Base-by-base conservation (phyloP, 1,140 invertebrate species). In the Pachyrhynchus sulphureomaculatus region DNA sequence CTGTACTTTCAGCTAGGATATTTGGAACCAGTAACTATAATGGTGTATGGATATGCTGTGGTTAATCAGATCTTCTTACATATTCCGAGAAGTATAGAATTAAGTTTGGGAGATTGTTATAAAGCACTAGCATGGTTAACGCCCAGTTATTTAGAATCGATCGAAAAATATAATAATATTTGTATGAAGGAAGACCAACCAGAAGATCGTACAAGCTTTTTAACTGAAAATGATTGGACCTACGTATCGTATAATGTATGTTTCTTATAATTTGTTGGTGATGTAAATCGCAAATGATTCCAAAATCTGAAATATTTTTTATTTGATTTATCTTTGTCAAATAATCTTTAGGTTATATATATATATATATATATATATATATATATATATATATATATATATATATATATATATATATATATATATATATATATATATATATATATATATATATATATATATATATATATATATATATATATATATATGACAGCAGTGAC, bases 11-110 rank as follows among this genome's bases (percentile, higher is more conserved):
- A 77, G 71, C 60, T 80, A 0, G 71, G 60, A n/a, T 66, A 74
- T 58, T 45, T 72, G 15, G 63, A 73, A 24, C 72, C 75, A 1
- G 39, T 74, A 9, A 64, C 42, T 0, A 64, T 81, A 23, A 56
- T 52, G 4, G 68, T 79, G 4, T 57, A 66, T 48, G 79, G 79
- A 8, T 68, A 69, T 24, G 76, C 70, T 2, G 67, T 74, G 5
- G 70, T 75, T 18, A 71, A 77, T 4, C 80, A 81, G 68, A 53
- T 79, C 48, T 76, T 71, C 62, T 60, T 74, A 0, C 54, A 62
- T 36, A 33, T 75, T 9, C 72, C 73, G 2, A 65, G 73, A n/a
- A 49, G 62, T 37, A 33, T 68, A 4, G 66, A 65, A 24, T 62
- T 39, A 23, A 67, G 51, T 53, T 67, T 10, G 67, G 68, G 42